A percentile compares a stretch with the other conserved stretches of the same genome.
phyloP scores from a whole-genome alignment of 1,140 invertebrate genomes.

The Brachionus rotundiformis region DNA sequence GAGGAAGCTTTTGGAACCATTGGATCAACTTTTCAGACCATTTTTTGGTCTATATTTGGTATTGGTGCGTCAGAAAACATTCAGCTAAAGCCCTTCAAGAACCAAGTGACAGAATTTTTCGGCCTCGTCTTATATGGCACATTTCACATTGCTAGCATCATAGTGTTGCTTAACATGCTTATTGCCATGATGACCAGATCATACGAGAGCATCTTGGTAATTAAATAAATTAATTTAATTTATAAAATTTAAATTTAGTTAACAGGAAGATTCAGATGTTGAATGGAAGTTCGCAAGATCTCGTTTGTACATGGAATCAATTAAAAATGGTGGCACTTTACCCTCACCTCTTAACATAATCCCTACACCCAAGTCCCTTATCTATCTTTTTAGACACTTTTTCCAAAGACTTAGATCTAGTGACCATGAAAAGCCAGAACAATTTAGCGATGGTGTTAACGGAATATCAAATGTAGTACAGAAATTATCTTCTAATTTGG shows the following conservation, averaged over 20 bases:
- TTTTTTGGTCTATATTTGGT: constrained; percentile 77
- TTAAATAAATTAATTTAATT: constrained; percentile 4
- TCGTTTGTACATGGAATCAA: constrained; percentile 88
- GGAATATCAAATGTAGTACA: background rate
- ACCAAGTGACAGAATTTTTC: constrained; percentile 52
- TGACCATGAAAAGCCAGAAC: background rate
- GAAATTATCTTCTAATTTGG: background rate
- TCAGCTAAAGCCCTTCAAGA: constrained; percentile 65
- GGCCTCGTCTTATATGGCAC: constrained; percentile 63
- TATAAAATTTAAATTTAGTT: constrained; percentile 23
- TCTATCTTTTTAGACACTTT: background rate
- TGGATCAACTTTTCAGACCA: constrained; percentile 70
- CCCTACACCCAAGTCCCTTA: constrained; percentile 78
- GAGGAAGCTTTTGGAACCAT: constrained; percentile 61
- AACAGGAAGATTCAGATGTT: constrained; percentile 77
- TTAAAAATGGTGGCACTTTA: constrained; percentile 79
- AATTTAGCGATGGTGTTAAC: background rate
- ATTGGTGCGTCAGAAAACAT: constrained; percentile 71
- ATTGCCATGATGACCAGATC: constrained; percentile 68
- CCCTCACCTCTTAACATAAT: constrained; percentile 85
- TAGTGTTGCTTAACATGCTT: constrained; percentile 67
- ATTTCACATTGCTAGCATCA: constrained; percentile 65
- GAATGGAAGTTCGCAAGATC: constrained; percentile 90
- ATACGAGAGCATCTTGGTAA: constrained; percentile 66
- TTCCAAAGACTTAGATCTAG: background rate